These are phyloP conservation scores for Mus spretus DNA, from an alignment of 2,797 vertebrate genomes.

Conservation along the genomic window DNA sequence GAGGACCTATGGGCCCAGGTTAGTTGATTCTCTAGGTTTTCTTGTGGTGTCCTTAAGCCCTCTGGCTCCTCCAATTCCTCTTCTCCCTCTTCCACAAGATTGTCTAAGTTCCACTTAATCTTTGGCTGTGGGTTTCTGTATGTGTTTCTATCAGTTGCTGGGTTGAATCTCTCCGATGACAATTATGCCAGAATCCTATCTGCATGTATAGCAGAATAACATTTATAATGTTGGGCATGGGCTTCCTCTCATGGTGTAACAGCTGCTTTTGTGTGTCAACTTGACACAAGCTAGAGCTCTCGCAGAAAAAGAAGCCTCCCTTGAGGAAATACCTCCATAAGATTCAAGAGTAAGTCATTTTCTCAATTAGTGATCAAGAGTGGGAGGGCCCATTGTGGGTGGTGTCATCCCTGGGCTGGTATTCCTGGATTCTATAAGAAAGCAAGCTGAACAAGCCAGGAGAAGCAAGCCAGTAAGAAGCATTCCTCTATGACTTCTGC, in stretches of 20 bases:
- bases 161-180: not conserved
- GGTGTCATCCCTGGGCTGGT: not conserved
- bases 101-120: not conserved
- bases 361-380: not conserved
- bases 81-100: not conserved
- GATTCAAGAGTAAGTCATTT: not conserved
- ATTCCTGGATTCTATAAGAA: not conserved
- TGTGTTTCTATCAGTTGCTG: not conserved
- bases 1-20: not conserved
- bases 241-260: not conserved
- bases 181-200: not conserved
- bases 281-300: not conserved
- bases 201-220: not conserved
- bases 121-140: not conserved
- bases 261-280: not conserved
- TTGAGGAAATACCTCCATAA: not conserved
- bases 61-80: not conserved
- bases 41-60: not conserved
- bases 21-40: not conserved
- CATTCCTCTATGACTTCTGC: not conserved
- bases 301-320: not conserved
- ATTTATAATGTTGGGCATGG: not conserved
- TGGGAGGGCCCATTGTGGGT: not conserved
- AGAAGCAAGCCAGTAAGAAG: not conserved
- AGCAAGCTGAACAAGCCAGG: not conserved